Evolutionary conservation across 2,113 vertebrate genomes (phyloP).

Genomic region (Mastomys natalensis): DNA sequence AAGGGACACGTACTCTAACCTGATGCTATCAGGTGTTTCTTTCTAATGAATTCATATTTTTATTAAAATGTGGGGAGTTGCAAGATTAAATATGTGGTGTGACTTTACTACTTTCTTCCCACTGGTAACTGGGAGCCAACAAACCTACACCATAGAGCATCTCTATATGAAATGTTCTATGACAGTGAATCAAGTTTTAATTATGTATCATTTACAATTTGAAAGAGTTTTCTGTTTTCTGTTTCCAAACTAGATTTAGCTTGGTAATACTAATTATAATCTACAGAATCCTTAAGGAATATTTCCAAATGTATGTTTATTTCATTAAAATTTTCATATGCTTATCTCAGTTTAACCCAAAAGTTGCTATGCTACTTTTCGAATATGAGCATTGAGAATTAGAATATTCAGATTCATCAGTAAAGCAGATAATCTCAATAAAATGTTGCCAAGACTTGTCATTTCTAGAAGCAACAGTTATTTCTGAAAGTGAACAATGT

Average conservation of each 20-base stretch:
- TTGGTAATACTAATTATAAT: background rate
- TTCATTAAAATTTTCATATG: constrained; percentile 19
- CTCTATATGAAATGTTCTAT: background rate
- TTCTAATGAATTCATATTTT: background rate
- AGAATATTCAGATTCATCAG: background rate
- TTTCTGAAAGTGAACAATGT: constrained; percentile 30
- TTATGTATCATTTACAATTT: background rate
- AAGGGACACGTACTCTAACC: background rate
- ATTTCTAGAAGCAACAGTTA: constrained; percentile 30
- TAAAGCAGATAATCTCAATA: background rate
- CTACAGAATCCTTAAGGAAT: background rate
- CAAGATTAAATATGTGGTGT: background rate
- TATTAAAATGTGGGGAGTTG: background rate
- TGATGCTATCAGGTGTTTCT: background rate
- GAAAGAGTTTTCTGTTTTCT: background rate
- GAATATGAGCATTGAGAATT: background rate
- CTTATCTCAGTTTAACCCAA: background rate
- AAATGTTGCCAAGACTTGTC: background rate
- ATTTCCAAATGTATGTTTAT: background rate
- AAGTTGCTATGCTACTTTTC: background rate
- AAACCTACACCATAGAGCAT: background rate
- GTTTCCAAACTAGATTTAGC: background rate
- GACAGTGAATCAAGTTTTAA: background rate
- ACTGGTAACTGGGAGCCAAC: background rate
- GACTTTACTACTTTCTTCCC: accelerated